These are phyloP conservation scores for Cebus imitator DNA, from an alignment of 2,113 vertebrate genomes.

Conservation along the genomic window DNA sequence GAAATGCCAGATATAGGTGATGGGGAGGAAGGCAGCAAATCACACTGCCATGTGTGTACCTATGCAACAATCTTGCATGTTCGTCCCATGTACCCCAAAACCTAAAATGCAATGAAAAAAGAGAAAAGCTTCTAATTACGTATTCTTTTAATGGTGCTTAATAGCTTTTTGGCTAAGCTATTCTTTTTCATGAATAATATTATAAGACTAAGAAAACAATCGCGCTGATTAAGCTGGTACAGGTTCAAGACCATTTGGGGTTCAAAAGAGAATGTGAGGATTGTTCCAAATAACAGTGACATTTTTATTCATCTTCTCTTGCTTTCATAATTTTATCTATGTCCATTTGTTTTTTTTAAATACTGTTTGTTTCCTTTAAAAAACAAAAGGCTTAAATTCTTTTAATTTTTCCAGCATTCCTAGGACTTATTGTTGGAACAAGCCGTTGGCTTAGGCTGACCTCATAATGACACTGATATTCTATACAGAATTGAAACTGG, in stretches of 20 bases:
- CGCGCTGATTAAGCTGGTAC: not conserved
- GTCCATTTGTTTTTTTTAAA: not conserved
- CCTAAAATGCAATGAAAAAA: too few relatives aligned
- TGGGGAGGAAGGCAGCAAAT: too few relatives aligned
- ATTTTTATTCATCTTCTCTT: not conserved
- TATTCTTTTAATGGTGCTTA: not conserved
- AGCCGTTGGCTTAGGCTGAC: not conserved
- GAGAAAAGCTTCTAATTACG: not conserved
- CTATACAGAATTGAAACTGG: not conserved
- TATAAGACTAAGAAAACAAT: not conserved
- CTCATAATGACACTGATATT: not conserved
- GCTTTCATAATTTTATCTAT: not conserved
- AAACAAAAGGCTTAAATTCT: not conserved
- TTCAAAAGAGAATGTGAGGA: not conserved
- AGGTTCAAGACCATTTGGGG: not conserved
- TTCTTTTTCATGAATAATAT: conserved; percentile 15
- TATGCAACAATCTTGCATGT: too few relatives aligned
- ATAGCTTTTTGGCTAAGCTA: not conserved
- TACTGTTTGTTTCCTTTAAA: not conserved
- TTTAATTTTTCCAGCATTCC: not conserved
- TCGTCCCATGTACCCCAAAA: too few relatives aligned
- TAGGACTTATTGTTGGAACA: not conserved
- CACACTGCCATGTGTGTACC: too few relatives aligned
- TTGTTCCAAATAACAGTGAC: not conserved
- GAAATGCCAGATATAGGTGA: too few relatives aligned